These are phyloP conservation scores for Oryzias curvinotus DNA, from an alignment of 2,113 vertebrate species.

Conservation along the genomic window DNA sequence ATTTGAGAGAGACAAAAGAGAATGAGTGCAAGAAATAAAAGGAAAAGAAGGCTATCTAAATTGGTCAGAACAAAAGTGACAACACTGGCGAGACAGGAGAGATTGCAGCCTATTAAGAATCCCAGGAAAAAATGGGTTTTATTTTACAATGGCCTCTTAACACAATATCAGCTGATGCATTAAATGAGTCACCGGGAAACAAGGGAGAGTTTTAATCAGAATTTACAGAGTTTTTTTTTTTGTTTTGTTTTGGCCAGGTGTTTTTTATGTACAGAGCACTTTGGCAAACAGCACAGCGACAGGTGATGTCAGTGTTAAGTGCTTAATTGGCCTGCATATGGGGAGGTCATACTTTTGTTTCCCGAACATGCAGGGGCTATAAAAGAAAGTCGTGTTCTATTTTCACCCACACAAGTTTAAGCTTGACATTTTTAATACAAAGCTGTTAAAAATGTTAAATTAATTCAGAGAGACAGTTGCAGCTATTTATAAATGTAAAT, in stretches of 20 bases:
- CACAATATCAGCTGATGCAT: slow-evolving; percentile 63
- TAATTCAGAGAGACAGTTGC: no score
- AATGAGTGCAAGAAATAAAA: slow-evolving; percentile 63
- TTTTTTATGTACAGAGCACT: slow-evolving; percentile 65
- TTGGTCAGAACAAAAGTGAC: slow-evolving; percentile 74
- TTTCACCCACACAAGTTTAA: slow-evolving; percentile 2
- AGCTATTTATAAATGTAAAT: no score
- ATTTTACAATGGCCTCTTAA: slow-evolving; percentile 64
- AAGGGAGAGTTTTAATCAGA: slow-evolving; percentile 65
- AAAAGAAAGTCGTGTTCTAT: slow-evolving; percentile 32
- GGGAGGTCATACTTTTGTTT: slow-evolving; percentile 54
- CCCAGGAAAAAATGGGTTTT: slow-evolving; percentile 48
- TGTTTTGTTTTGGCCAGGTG: slow-evolving; percentile 38
- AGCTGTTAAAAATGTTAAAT: no score
- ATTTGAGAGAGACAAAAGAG: slow-evolving; percentile 73
- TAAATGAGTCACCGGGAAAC: slow-evolving; percentile 83
- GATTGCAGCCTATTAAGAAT: slow-evolving; percentile 71
- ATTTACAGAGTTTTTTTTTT: slow-evolving; percentile 47
- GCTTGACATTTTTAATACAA: no score
- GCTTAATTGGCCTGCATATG: slow-evolving; percentile 59
- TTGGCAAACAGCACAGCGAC: slow-evolving; percentile 63
- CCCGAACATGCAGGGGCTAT: slow-evolving; percentile 41
- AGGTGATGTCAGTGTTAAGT: slow-evolving; percentile 63
- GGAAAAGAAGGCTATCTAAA: slow-evolving; percentile 72
- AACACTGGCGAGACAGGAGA: slow-evolving; percentile 51